phyloP scores from a whole-genome alignment of 2,888 invertebrate species.

The Limnephilus auricula region DNA sequence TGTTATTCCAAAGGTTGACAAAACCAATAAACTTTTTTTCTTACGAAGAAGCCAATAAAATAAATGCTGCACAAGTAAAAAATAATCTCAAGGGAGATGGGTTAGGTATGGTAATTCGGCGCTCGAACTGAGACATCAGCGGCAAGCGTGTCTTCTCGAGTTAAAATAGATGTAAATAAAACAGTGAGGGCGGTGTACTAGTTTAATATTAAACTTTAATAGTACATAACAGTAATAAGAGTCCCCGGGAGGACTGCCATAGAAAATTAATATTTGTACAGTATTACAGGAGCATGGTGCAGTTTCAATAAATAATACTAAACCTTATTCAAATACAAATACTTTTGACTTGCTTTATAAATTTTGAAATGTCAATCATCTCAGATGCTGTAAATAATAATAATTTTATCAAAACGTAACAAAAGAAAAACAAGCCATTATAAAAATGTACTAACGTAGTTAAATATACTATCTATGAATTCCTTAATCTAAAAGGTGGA shows the following conservation, averaged over 20 bases:
- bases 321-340: not conserved
- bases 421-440: not conserved
- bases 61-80: no score
- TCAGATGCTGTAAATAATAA: not conserved
- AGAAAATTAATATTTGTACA: not conserved
- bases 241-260: not conserved
- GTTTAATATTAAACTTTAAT: not conserved
- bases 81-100: no score
- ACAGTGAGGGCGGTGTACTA: not conserved
- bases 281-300: not conserved
- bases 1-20: no score
- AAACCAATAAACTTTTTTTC: no score
- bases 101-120: no score
- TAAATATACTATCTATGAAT: conserved; percentile 2
- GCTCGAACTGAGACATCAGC: not conserved
- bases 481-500: not conserved
- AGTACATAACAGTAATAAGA: not conserved
- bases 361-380: not conserved
- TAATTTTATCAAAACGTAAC: conserved; percentile 1
- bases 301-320: not conserved
- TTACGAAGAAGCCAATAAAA: no score
- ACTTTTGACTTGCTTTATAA: not conserved
- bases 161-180: not conserved
- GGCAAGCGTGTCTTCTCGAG: not conserved
- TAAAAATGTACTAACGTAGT: not conserved